Evolutionary conservation across 2,888 invertebrate species (phyloP), one percentile per base, ranked within the genome.

Genomic region (Drosophila cyrtoloma): DNA sequence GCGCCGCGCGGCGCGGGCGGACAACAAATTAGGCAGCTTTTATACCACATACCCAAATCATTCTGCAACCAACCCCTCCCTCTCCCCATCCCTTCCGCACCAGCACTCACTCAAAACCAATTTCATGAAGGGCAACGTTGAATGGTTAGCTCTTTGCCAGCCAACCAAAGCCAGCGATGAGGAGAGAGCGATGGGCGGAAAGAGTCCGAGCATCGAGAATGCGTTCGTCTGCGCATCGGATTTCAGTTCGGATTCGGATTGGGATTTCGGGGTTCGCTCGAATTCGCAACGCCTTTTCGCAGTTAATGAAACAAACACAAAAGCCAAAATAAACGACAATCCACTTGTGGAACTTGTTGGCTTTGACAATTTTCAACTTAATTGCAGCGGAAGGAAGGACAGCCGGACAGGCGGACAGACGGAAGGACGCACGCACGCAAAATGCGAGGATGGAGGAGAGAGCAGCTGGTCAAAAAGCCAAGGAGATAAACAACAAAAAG

Each of bases 281-380:
- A 65, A 77, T 77, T 52, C 47, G 71, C 50, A 77, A 64, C 71
- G 60, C 74, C 69, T 71, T 89, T 77, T 75, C 70, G 50, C 75
- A 80, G 70, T 69, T 77, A 66, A 69, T 81, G 71, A 81, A 72
- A 81, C 77, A 74, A 79, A 79, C 59, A 84, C 74, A 77, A 81
- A 75, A 71, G 63, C 69, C 68, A 69, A 63, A 63, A 59, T 51
- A 60, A 50, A 57, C 58, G 42, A 19, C 56, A 77, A 81, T 75
- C 86, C 89, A 90, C 89, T 90, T 86, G 88, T 86, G 83, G 88
- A 85, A 81, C 82, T 82, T 79, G 85, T 89, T 86, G 85, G 80
- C 87, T 79, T 82, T 82, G 89, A 84, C 77, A 84, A 85, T 91
- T 91, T 88, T 39, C 71, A 58, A 77, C 86, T 87, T 91, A 89